phyloP scores from a whole-genome alignment of 2,888 invertebrate species.

The Tribolium freemani region DNA sequence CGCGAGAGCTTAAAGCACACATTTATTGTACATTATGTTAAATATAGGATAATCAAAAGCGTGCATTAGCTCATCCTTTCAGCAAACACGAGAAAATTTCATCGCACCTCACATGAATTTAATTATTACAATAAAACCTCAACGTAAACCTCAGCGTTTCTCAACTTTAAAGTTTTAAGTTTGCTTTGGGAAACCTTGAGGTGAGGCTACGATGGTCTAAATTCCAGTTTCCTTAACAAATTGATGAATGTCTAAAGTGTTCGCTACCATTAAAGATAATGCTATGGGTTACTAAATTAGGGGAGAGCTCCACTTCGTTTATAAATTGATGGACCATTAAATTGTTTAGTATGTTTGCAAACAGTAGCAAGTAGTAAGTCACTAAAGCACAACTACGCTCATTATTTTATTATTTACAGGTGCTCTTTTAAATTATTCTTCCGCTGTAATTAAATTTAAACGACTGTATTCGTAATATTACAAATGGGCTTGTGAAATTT shows the following conservation, averaged over 20 bases:
- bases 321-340: conserved; percentile 34
- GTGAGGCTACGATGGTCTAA: background rate
- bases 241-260: conserved; percentile 2
- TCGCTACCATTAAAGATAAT: conserved; percentile 8
- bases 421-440: conserved; percentile 2
- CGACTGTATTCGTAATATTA: background rate
- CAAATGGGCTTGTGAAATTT: background rate
- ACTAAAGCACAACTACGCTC: conserved; percentile 8
- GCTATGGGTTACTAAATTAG: conserved; percentile 13
- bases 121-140: conserved; percentile 13
- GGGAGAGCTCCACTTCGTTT: conserved; percentile 3
- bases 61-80: conserved; percentile 17
- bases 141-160: conserved; percentile 2
- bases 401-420: conserved; percentile 27
- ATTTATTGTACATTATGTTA: background rate
- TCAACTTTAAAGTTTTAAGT: background rate
- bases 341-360: conserved; percentile 32
- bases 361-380: conserved; percentile 18
- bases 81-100: conserved; percentile 16
- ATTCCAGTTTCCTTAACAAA: background rate
- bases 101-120: conserved; percentile 15
- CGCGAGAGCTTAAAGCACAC: conserved; percentile 4
- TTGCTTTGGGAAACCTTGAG: background rate
- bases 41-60: conserved; percentile 20
- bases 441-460: background rate